Conservation (phyloP, 2,113 vertebrate genomes). For the Crypturellus undulatus region DNA sequence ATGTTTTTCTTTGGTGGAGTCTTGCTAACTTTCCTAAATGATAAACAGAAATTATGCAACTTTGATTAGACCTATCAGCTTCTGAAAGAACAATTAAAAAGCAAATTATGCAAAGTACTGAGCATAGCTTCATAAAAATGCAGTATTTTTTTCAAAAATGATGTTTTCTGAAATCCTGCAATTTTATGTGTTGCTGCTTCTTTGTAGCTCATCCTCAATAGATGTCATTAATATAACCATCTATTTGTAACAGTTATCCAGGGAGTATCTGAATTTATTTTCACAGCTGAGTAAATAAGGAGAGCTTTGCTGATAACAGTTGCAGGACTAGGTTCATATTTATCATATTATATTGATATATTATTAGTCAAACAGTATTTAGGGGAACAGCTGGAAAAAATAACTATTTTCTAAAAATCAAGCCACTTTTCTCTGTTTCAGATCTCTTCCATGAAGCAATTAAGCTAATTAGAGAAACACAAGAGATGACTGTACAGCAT, state of each 20-base stretch:
- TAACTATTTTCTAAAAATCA: not conserved
- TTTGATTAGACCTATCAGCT: not conserved
- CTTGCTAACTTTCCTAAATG: conserved; percentile 5
- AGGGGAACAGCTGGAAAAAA: not conserved
- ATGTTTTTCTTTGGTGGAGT: conserved; percentile 21
- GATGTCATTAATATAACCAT: not conserved
- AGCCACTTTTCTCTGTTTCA: not conserved
- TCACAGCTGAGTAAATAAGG: conserved; percentile 8
- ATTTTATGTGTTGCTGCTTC: not conserved
- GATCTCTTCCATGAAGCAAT: not conserved
- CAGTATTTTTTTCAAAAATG: accelerated
- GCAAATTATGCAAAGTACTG: not conserved
- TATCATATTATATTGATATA: not conserved
- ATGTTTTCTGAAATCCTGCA: not conserved
- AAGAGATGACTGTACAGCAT: accelerated
- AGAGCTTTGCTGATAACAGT: not conserved
- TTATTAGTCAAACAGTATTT: not conserved
- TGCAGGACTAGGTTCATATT: not conserved
- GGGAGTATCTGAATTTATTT: conserved; percentile 27
- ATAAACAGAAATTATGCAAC: conserved; percentile 34
- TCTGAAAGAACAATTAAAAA: conserved; percentile 14
- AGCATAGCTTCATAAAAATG: not conserved
- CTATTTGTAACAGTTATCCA: not conserved
- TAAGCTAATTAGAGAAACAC: not conserved
- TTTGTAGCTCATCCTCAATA: not conserved